phyloP scores from a whole-genome alignment of 1,140 invertebrate species.

The Drosophila burlai region DNA sequence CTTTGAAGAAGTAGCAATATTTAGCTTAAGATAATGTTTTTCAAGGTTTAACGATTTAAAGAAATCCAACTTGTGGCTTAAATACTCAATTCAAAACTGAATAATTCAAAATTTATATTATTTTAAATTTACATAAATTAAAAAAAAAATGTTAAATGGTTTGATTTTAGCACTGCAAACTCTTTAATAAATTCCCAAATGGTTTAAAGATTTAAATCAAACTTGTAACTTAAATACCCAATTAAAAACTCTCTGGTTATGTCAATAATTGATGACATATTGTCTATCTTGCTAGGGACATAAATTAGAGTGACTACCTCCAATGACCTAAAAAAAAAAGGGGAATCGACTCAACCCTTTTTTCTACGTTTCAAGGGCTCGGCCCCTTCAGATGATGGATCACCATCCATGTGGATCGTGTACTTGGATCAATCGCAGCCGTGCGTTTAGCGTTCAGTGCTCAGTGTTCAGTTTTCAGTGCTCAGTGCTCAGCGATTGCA shows the following conservation, averaged over 20 bases:
- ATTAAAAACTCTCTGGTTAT: not conserved
- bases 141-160: no score
- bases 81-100: no score
- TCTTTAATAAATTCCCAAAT: no score
- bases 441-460: conserved; percentile 8
- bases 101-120: no score
- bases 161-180: no score
- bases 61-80: no score
- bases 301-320: not conserved
- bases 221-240: not conserved
- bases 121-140: no score
- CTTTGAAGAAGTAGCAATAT: not conserved
- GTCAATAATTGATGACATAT: not conserved
- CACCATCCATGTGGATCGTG: conserved; percentile 20
- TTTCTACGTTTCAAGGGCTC: conserved; percentile 45
- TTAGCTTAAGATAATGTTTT: no score
- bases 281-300: not conserved
- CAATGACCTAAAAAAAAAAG: not conserved
- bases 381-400: conserved; percentile 38
- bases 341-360: conserved; percentile 14
- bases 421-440: conserved; percentile 28
- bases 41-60: no score
- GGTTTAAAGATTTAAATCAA: not conserved
- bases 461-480: not conserved
- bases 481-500: conserved; percentile 47